These are phyloP conservation scores for Myotis brandtii DNA, from an alignment of 2,113 vertebrate species.

Conservation along the genomic window DNA sequence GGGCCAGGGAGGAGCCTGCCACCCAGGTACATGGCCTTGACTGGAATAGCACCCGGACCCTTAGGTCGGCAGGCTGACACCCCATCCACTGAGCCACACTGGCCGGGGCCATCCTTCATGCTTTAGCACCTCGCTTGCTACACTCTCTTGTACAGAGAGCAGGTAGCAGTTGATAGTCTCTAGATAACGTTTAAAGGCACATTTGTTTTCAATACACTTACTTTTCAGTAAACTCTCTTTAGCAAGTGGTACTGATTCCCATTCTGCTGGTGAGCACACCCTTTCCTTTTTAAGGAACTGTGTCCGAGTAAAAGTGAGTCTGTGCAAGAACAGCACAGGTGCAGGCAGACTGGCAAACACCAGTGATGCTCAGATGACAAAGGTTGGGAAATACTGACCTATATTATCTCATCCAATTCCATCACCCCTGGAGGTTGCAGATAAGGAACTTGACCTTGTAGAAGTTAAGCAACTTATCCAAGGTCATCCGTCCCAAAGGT, in stretches of 20 bases:
- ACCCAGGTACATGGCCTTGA: too few relatives aligned
- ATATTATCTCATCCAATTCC: background rate
- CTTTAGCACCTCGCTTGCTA: background rate
- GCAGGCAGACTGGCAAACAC: background rate
- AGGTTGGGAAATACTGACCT: slow-evolving; percentile 37
- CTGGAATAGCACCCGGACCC: too few relatives aligned
- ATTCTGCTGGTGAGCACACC: background rate
- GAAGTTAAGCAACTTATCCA: slow-evolving; percentile 3
- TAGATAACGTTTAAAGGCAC: background rate
- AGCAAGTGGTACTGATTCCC: background rate
- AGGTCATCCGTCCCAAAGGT: background rate
- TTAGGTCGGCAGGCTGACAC: too few relatives aligned
- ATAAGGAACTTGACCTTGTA: background rate
- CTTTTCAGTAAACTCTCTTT: background rate
- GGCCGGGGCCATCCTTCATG: background rate
- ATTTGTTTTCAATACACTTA: background rate
- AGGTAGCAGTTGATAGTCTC: background rate
- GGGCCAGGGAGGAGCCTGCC: too few relatives aligned
- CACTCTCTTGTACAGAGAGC: background rate
- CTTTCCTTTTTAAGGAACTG: background rate
- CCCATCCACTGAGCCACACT: too few relatives aligned
- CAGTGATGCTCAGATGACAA: background rate
- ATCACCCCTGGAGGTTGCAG: background rate
- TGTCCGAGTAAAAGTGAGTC: background rate
- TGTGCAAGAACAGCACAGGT: background rate